Base-by-base conservation (phyloP, 2,797 vertebrate species). In the Enteromius thamalakanensis region DNA sequence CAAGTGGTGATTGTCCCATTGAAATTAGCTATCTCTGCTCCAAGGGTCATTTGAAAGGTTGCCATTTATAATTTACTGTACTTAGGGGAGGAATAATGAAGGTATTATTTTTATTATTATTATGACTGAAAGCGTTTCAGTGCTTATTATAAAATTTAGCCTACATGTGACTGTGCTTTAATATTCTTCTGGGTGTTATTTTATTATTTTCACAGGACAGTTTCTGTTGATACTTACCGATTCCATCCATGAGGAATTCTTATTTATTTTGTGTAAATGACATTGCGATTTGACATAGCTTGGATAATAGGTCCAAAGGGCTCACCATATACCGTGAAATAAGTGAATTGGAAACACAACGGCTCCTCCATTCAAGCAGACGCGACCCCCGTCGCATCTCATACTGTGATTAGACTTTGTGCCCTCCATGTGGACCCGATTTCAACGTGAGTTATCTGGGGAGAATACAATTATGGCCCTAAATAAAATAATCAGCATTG, bases 401-500 rank as follows among this genome's bases (percentile, higher is more conserved):
- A 94, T 95, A 91, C 93, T 92, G 94, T 96, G 96, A 97, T 98
- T 98, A 97, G 94, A 94, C 94, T 94, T 93, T 92, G 93, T 96
- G 96, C 95, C 96, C 96, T 97, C 96, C 96, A 96, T 93, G 96
- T 94, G 96, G 97, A 97, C 96, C 96, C 96, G 94, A 98, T 98
- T 98, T 98, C 96, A 96, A 95, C 96, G 96, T 98, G 97, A 97
- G 97, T 97, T 97, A 98, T 97, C 96, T 96, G 94, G 97, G 97
- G 98, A 96, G 97, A 98, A 98, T 97, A 98, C 98, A 98, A 99
- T 99, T 98, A 98, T 97, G 95, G 94, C 94, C 95, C 96, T 96
- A 98, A 99, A 99, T 98, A 98, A 97, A 98, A 99, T 99, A 98
- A 99, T 98, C 97, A 97, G 97, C 97, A 97, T 97, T 97, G 97